Evolutionary conservation across 1,140 invertebrate genomes (phyloP), one percentile per base, ranked within the genome.

Genomic region (Camponotus vicinus): DNA sequence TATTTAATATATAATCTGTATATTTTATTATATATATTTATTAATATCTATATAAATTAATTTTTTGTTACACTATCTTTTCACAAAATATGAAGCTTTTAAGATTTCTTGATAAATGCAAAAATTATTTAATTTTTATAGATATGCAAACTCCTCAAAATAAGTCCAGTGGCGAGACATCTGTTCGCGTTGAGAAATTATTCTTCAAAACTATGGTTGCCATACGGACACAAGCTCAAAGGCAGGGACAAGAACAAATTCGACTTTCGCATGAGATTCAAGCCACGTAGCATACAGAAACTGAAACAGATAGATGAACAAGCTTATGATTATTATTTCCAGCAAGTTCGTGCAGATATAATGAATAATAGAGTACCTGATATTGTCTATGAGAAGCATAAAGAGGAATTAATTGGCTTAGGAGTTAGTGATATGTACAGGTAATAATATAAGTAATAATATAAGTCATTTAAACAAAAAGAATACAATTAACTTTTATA

Each of bases 401-500:
- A 97, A 93, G 94, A 96, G 67, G 97, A 98, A 94, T 95, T 98
- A 0, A 95, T 98, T 64, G 98, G 98, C 0, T 95, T 99, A 55
- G 97, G 97, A 11, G 98, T 98, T 55, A 96, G 97, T 80, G 98
- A 98, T 93, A 98, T 98, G 98, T 97, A 96, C 92, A 96, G 97
- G 93, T 95, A 88, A 59, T 40, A 27, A 27, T 97, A 96, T 92
- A 96, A 96, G 93, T 95, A 88, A 59, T 40, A 27, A 55, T 89
- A 86, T 42, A 77, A 42, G 8, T 37, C 34, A 83, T 75, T 45
- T 78, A 27, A 86, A 6, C 18, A 52, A 70, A 73, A 59, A 57
- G 18, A 63, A 75, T 57, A 42, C 18, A 42, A 63, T 42, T 45
- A 66, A 64, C 37, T 32, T 80, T 57, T 59, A 4, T 34, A 1